These are phyloP conservation scores for Echeneis naucrates DNA, from an alignment of 2,797 vertebrate species.

Conservation along the genomic window DNA sequence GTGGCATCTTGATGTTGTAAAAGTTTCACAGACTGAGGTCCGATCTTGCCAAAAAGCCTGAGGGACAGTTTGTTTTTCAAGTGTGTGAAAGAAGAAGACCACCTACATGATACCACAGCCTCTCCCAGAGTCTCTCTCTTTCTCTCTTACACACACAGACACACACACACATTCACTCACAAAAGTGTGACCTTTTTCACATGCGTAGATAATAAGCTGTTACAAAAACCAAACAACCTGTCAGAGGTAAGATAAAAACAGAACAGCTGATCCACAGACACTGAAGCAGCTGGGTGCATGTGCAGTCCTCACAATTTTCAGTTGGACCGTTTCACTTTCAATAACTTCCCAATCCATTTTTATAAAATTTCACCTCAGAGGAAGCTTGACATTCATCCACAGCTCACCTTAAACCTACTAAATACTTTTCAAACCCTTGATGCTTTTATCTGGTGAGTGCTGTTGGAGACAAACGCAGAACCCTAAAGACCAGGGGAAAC, in stretches of 20 bases:
- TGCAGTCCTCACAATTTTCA: neutral
- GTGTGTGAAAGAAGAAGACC: slow-evolving; percentile 67
- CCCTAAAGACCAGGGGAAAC: slow-evolving; percentile 40
- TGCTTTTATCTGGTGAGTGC: neutral
- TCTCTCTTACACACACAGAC: slow-evolving; percentile 39
- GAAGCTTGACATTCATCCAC: slow-evolving; percentile 18
- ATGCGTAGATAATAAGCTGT: slow-evolving; percentile 78
- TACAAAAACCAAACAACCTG: slow-evolving; percentile 84
- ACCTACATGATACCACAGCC: slow-evolving; percentile 62
- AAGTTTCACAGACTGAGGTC: slow-evolving; percentile 50
- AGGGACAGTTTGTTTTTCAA: slow-evolving; percentile 69
- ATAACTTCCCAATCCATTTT: neutral
- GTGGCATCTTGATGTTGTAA: slow-evolving; percentile 25
- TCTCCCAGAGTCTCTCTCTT: slow-evolving; percentile 5
- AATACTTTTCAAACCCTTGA: slow-evolving; percentile 29
- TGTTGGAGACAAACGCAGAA: slow-evolving; percentile 52
- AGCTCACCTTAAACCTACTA: slow-evolving; percentile 25
- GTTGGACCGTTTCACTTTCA: neutral
- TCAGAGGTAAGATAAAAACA: slow-evolving; percentile 82
- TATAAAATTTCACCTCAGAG: neutral
- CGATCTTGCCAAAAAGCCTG: slow-evolving; percentile 44
- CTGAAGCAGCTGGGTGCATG: slow-evolving; percentile 33
- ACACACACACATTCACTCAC: slow-evolving; percentile 33
- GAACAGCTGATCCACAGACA: slow-evolving; percentile 71
- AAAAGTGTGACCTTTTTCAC: slow-evolving; percentile 72